phyloP scores from a whole-genome alignment of 2,797 vertebrate species.

The Onychomys torridus region DNA sequence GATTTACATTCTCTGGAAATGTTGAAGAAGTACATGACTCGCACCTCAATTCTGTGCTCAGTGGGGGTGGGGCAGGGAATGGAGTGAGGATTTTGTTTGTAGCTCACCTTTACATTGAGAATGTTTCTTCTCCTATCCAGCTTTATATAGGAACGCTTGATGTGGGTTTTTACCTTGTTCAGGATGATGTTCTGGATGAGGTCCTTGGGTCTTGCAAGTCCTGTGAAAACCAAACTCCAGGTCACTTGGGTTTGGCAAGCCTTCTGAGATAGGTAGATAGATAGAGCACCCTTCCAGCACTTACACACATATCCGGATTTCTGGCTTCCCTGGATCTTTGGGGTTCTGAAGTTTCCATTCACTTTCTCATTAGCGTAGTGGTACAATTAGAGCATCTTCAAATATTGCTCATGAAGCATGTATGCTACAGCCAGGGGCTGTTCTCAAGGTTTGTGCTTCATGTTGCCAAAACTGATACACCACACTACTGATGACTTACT shows the following conservation, averaged over 20 bases:
- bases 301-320: background rate
- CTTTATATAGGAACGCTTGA: background rate
- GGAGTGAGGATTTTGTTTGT: background rate
- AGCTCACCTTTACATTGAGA: background rate
- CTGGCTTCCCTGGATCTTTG: background rate
- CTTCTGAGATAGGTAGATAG: background rate
- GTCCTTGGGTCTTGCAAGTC: background rate
- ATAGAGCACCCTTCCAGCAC: background rate
- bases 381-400: conserved; percentile 9
- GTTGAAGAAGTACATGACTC: background rate
- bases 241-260: background rate
- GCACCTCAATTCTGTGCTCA: background rate
- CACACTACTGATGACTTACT: background rate
- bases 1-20: background rate
- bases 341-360: conserved; percentile 2
- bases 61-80: rapidly evolving
- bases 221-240: background rate
- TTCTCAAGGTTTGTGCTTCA: background rate
- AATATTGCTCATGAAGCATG: background rate
- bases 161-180: conserved; percentile 16
- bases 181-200: background rate
- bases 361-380: background rate
- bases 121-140: background rate
- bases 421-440: background rate
- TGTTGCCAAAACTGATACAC: background rate